phyloP scores from a whole-genome alignment of 2,888 invertebrate species.

The Blomia tropicalis region DNA sequence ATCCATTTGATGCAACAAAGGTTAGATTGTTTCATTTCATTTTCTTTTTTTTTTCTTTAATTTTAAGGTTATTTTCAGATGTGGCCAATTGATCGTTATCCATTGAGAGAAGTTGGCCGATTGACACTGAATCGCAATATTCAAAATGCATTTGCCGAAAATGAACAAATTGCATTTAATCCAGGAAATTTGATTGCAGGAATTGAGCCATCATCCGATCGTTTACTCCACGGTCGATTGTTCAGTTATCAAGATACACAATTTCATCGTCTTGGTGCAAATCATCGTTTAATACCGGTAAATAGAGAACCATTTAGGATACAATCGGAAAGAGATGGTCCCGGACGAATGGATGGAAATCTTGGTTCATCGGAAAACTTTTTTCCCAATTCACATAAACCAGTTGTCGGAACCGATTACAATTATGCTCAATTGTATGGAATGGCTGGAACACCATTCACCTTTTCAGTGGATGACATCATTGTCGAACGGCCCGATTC shows the following conservation, averaged over 20 bases:
- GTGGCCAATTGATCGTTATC: conserved; percentile 74
- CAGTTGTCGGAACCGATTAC: too few species aligned
- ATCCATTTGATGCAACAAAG: conserved; percentile 88
- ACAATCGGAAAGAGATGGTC: conserved; percentile 54
- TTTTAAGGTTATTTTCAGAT: too few species aligned
- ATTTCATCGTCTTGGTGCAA: conserved; percentile 69
- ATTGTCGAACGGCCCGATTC: conserved; percentile 53
- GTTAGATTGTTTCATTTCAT: conserved; percentile 37
- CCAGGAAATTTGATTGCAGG: conserved; percentile 80
- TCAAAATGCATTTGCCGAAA: conserved; percentile 78
- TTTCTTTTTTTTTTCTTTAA: conserved; percentile 8
- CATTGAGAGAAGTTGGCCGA: conserved; percentile 71
- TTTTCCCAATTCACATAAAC: conserved; percentile 90
- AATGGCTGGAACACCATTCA: conserved; percentile 34
- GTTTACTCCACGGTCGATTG: conserved; percentile 71
- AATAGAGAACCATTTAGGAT: conserved; percentile 61
- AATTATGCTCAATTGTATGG: conserved; percentile 49
- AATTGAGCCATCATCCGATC: conserved; percentile 81
- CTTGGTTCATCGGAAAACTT: conserved; percentile 79
- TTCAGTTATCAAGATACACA: conserved; percentile 86
- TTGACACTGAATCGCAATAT: conserved; percentile 73
- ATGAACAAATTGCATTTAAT: conserved; percentile 80
- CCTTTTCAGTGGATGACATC: conserved; percentile 48
- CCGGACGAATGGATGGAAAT: conserved; percentile 54
- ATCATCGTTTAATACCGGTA: conserved; percentile 78